Evolutionary conservation across 64 coral and sea anemone species (phyloP).

Genomic region (Montipora cactus): DNA sequence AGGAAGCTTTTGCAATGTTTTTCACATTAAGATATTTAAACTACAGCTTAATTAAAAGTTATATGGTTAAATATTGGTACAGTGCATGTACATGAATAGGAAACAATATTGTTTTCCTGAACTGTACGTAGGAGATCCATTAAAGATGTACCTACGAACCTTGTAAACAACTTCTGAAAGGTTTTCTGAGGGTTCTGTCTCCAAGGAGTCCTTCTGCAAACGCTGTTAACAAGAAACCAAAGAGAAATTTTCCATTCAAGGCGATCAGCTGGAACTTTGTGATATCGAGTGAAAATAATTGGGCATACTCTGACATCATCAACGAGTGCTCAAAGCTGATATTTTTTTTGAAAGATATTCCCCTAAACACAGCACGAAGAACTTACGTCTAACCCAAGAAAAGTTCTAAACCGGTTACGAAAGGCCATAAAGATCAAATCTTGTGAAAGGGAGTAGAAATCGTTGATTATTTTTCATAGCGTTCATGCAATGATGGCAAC

Average conservation of each 20-base stretch:
- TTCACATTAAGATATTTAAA: no score
- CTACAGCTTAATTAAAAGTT: no score
- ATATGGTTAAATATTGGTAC: no score
- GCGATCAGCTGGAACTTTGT: not conserved
- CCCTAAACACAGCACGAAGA: not conserved
- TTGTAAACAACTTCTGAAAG: slow-evolving; percentile 84
- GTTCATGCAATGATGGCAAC: no score
- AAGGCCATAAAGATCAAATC: slow-evolving; percentile 57
- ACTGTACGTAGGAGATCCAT: not conserved
- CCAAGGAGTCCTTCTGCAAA: slow-evolving; percentile 63
- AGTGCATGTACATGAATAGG: no score
- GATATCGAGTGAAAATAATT: not conserved
- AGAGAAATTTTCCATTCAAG: not conserved
- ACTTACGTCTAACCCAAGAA: slow-evolving; percentile 87
- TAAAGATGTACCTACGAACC: not conserved
- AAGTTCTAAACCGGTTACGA: slow-evolving; percentile 75
- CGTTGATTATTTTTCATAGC: not conserved
- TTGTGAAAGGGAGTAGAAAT: not conserved
- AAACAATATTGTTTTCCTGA: not conserved
- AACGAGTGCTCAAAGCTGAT: not conserved
- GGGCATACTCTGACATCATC: not conserved
- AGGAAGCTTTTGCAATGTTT: no score
- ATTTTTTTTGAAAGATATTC: not conserved
- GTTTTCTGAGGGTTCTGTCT: slow-evolving; percentile 72
- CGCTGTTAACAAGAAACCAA: slow-evolving; percentile 43